Evolutionary conservation across 1,140 invertebrate species (phyloP).

Genomic region (Papilio xuthus): DNA sequence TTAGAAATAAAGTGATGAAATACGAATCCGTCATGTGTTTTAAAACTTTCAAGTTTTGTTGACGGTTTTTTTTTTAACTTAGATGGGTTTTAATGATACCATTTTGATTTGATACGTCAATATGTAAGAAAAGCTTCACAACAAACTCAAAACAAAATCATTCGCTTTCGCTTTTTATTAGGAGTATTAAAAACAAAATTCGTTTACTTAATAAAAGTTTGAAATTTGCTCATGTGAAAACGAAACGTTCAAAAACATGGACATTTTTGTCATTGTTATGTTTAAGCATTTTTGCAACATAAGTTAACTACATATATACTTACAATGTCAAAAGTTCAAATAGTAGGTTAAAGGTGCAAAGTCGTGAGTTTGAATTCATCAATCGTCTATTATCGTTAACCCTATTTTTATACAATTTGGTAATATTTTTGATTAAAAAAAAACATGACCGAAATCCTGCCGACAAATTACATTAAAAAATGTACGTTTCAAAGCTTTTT

Average conservation of each 20-base stretch:
- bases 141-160: too few relatives aligned
- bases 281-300: background rate
- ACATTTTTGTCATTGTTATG: too few relatives aligned
- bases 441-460: background rate
- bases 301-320: background rate
- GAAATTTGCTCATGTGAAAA: too few relatives aligned
- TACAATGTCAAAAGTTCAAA: background rate
- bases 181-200: too few relatives aligned
- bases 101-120: too few relatives aligned
- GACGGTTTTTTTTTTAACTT: background rate
- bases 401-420: background rate
- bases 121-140: too few relatives aligned
- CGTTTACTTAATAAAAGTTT: too few relatives aligned
- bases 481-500: conserved; percentile 10
- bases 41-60: background rate
- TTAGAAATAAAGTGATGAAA: background rate
- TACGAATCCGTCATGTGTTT: background rate
- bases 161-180: too few relatives aligned
- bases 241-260: too few relatives aligned
- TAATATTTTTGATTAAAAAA: background rate
- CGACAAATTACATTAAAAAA: conserved; percentile 21
- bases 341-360: background rate
- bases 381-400: background rate
- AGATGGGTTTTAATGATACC: too few relatives aligned
- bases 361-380: background rate